Conservation (phyloP, 2,113 vertebrate species). For the Clarias gariepinus region DNA sequence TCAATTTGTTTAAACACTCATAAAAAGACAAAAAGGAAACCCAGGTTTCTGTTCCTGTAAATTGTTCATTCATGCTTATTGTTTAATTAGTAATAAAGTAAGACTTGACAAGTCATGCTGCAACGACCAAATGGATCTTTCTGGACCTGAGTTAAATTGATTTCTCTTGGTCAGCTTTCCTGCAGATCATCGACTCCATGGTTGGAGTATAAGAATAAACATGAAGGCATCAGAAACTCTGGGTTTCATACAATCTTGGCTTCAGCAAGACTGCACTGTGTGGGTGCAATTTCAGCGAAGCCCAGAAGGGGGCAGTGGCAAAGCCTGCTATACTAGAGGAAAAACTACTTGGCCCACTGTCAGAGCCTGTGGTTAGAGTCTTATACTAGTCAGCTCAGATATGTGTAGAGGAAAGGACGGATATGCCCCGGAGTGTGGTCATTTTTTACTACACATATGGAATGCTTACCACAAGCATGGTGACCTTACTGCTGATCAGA, state of each 20-base stretch:
- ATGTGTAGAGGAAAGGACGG: not conserved
- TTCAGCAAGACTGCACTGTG: not conserved
- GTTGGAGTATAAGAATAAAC: not conserved
- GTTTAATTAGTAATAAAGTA: too few species aligned
- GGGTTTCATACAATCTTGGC: not conserved
- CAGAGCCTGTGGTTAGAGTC: not conserved
- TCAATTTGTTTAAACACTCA: too few species aligned
- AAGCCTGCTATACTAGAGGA: not conserved
- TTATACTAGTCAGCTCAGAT: not conserved
- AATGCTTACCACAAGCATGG: not conserved
- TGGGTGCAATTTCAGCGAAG: not conserved
- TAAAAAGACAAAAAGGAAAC: too few species aligned
- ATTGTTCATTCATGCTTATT: too few species aligned
- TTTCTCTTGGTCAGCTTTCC: not conserved
- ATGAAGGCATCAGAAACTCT: not conserved
- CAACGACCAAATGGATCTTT: too few species aligned
- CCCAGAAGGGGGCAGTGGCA: not conserved
- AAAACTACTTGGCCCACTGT: not conserved
- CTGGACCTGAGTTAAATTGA: not conserved
- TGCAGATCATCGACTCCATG: not conserved
- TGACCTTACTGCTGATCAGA: not conserved
- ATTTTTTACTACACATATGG: not conserved
- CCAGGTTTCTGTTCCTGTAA: too few species aligned
- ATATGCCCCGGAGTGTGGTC: not conserved
- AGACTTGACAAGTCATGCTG: too few species aligned